A percentile compares a stretch with the other conserved stretches of the same genome.
These are phyloP conservation scores for Meleagris gallopavo DNA, from an alignment of 2,113 vertebrate genomes.

Conservation along the genomic window DNA sequence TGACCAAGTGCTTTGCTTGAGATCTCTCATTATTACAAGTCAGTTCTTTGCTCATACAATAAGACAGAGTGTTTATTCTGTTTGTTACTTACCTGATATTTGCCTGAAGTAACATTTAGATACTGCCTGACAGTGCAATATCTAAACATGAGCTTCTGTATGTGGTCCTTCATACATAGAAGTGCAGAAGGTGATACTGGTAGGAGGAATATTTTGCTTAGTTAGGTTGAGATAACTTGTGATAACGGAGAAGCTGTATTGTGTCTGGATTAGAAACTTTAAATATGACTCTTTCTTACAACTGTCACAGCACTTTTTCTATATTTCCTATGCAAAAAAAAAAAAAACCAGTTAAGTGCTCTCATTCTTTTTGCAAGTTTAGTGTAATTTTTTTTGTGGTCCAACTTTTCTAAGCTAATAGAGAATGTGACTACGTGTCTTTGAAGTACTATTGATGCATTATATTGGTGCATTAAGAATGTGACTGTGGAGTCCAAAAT, in stretches of 20 bases:
- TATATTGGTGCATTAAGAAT: background rate
- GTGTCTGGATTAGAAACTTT: background rate
- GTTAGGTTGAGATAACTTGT: background rate
- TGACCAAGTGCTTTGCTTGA: fast-evolving
- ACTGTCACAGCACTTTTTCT: background rate
- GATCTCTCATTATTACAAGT: background rate
- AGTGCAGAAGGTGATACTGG: background rate
- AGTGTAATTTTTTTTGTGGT: background rate
- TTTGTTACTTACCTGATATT: background rate
- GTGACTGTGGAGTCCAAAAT: background rate
- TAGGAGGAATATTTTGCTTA: background rate
- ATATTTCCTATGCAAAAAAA: background rate
- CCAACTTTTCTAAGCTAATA: background rate
- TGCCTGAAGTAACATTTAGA: background rate
- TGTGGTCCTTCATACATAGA: background rate
- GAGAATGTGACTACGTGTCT: background rate
- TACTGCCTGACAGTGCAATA: background rate
- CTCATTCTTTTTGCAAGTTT: background rate
- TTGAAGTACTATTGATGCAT: background rate
- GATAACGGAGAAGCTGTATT: background rate
- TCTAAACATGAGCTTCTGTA: background rate
- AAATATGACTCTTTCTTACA: background rate
- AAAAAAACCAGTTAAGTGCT: background rate
- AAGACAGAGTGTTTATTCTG: background rate
- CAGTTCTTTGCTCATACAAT: background rate